Percentiles rank a stretch among this genome's conserved stretches.
These are phyloP conservation scores for Watsonalla cultraria DNA, from an alignment of 2,888 invertebrate genomes.

Conservation along the genomic window DNA sequence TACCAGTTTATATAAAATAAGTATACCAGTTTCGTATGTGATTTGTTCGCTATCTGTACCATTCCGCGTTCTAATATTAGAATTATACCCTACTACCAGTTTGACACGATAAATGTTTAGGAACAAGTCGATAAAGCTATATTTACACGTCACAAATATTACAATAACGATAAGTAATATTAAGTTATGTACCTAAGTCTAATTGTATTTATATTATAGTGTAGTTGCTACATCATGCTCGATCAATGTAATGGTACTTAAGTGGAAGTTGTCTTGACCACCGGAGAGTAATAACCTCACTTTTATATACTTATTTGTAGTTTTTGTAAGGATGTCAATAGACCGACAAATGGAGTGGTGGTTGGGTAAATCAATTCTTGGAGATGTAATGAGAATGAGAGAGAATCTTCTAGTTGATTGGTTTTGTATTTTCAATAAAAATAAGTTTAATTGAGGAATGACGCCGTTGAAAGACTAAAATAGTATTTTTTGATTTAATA, in stretches of 20 bases:
- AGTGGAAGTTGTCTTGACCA: not conserved
- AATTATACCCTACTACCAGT: slow-evolving; percentile 15
- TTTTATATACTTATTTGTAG: not conserved
- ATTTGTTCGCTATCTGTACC: not conserved
- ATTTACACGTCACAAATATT: slow-evolving; percentile 34
- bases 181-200: slow-evolving; percentile 36
- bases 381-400: too few species aligned
- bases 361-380: not conserved
- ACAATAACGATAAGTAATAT: slow-evolving; percentile 40
- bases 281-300: slow-evolving; percentile 1
- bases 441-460: too few species aligned
- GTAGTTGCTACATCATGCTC: slow-evolving; percentile 3
- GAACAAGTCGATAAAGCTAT: slow-evolving; percentile 30
- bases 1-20: too few species aligned
- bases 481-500: too few species aligned
- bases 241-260: not conserved
- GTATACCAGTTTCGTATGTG: too few species aligned
- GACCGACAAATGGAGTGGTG: slow-evolving; percentile 5
- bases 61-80: slow-evolving; percentile 22
- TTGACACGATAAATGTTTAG: slow-evolving; percentile 35
- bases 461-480: too few species aligned
- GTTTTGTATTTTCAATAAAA: too few species aligned
- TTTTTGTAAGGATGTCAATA: slow-evolving; percentile 12
- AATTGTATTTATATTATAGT: slow-evolving; percentile 26
- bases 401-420: too few species aligned